Evolutionary conservation across 2,888 invertebrate species (phyloP).

Genomic region (Miltochrista miniata): DNA sequence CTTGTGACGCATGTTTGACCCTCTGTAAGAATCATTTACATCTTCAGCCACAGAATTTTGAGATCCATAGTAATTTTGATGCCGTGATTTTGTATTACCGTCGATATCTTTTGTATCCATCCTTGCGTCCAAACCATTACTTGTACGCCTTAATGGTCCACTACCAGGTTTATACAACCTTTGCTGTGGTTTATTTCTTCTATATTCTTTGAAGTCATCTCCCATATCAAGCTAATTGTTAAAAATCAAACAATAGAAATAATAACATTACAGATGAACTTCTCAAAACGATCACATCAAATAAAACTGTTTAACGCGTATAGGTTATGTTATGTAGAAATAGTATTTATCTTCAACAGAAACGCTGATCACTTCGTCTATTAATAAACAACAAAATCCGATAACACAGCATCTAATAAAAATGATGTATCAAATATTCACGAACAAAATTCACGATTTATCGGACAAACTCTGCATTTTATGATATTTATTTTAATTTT

Average conservation of each 20-base stretch:
- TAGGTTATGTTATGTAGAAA: slow-evolving; percentile 62
- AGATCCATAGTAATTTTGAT: slow-evolving; percentile 67
- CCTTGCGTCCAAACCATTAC: slow-evolving; percentile 83
- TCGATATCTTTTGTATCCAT: slow-evolving; percentile 75
- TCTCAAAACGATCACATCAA: slow-evolving; percentile 21
- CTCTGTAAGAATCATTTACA: slow-evolving; percentile 51
- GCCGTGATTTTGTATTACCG: slow-evolving; percentile 55
- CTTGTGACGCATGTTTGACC: slow-evolving; percentile 56
- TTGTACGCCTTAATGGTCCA: slow-evolving; percentile 88
- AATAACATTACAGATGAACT: slow-evolving; percentile 42
- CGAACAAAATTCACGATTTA: slow-evolving; percentile 25
- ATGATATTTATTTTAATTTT: slow-evolving; percentile 28
- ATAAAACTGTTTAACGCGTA: slow-evolving; percentile 43
- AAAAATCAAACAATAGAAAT: slow-evolving; percentile 48
- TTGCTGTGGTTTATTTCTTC: slow-evolving; percentile 87
- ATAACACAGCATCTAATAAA: slow-evolving; percentile 13
- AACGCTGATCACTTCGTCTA: slow-evolving; percentile 18
- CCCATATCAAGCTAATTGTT: slow-evolving; percentile 75
- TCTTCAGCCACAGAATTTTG: slow-evolving; percentile 69
- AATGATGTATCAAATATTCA: slow-evolving; percentile 21
- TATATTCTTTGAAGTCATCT: slow-evolving; percentile 82
- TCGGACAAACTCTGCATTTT: slow-evolving; percentile 29
- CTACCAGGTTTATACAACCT: slow-evolving; percentile 90
- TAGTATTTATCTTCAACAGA: slow-evolving; percentile 38
- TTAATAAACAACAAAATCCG: slow-evolving; percentile 31